phyloP scores from a whole-genome alignment of 92 coral and sea anemone species.

The Diadumene lineata region DNA sequence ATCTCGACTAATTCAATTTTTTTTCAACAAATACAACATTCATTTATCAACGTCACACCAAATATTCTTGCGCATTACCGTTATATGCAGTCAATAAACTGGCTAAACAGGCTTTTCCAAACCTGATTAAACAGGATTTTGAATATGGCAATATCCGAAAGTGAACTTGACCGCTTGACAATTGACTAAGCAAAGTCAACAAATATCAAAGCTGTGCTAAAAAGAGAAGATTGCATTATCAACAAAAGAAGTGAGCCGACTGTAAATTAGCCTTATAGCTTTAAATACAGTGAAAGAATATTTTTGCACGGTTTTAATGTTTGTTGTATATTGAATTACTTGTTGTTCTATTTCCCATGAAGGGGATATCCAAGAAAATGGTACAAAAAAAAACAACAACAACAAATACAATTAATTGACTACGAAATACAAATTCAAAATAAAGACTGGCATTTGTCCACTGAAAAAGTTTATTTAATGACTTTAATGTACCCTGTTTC shows the following conservation, averaged over 20 bases:
- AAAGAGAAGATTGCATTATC: conserved; percentile 14
- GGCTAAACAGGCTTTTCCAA: background rate
- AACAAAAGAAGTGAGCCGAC: conserved; percentile 19
- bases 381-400: too few relatives aligned
- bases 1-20: background rate
- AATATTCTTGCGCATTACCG: background rate
- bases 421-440: too few relatives aligned
- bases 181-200: conserved; percentile 13
- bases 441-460: too few relatives aligned
- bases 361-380: too few relatives aligned
- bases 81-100: background rate
- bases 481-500: too few relatives aligned
- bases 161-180: conserved; percentile 22
- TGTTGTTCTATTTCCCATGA: too few relatives aligned
- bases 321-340: too few relatives aligned
- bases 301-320: background rate
- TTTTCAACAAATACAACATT: background rate
- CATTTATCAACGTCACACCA: too few relatives aligned
- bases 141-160: background rate
- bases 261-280: conserved; percentile 10
- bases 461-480: too few relatives aligned
- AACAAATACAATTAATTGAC: too few relatives aligned
- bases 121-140: conserved; percentile 1
- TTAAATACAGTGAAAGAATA: too few relatives aligned
- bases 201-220: conserved; percentile 20